A percentile compares a stretch with the other conserved stretches of the same genome.
phyloP scores from a whole-genome alignment of 2,888 invertebrate genomes.

The Apotomis capreana region DNA sequence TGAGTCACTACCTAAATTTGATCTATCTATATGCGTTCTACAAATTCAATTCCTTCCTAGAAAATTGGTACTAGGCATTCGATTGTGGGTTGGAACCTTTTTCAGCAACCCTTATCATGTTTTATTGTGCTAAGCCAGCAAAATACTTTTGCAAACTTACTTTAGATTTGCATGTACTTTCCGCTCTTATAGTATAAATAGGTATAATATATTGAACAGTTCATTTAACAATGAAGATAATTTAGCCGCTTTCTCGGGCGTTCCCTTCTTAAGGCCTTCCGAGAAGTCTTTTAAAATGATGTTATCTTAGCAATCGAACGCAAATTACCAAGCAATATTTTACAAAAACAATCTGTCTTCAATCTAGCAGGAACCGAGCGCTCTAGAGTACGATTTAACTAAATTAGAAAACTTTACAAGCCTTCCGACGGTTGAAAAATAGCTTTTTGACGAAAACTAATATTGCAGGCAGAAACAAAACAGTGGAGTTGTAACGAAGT shows the following conservation, averaged over 20 bases:
- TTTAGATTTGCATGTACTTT: constrained; percentile 12
- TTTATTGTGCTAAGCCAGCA: constrained; percentile 17
- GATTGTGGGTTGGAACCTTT: background rate
- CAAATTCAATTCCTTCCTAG: no score
- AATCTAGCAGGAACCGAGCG: constrained; percentile 58
- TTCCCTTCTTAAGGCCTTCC: constrained; percentile 31
- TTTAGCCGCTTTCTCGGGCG: constrained; percentile 24
- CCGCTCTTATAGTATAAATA: constrained; percentile 3
- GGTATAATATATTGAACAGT: constrained; percentile 24
- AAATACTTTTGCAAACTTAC: constrained; percentile 24
- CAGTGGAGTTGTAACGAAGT: constrained; percentile 79
- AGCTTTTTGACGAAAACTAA: constrained; percentile 82
- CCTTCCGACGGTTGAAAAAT: constrained; percentile 80
- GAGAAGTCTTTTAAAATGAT: constrained; percentile 53
- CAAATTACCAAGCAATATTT: constrained; percentile 59
- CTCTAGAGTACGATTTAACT: constrained; percentile 70
- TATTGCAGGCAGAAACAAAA: constrained; percentile 79
- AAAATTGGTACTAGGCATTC: no score
- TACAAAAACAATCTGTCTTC: constrained; percentile 60
- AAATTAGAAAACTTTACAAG: constrained; percentile 81
- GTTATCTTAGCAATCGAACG: constrained; percentile 62
- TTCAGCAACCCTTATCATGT: background rate
- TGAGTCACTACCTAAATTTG: no score
- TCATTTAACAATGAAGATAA: constrained; percentile 34
- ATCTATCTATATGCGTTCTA: no score